Percentiles rank a stretch among this genome's conserved stretches.
Conservation (phyloP, 2,113 vertebrate species). For the Myrmecobius fasciatus region DNA sequence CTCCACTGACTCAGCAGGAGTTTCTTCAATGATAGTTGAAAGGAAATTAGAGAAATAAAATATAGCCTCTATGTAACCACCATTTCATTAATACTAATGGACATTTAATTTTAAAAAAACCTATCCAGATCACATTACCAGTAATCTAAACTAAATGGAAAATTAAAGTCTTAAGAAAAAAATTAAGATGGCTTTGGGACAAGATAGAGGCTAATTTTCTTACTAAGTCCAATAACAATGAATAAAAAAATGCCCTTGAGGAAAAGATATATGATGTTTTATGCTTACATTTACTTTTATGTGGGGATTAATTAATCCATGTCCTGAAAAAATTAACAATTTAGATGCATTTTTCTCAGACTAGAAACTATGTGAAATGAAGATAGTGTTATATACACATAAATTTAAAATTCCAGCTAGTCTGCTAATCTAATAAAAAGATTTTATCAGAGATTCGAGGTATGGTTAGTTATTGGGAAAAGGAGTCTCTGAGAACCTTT, state of each 20-base stretch:
- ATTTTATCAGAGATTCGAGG: neutral
- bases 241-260: neutral
- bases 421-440: neutral
- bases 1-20: neutral
- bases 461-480: neutral
- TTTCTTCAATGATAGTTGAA: neutral
- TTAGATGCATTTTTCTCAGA: fast-evolving
- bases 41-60: neutral
- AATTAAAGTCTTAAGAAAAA: conserved; percentile 9
- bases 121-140: neutral
- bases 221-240: neutral
- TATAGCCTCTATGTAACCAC: neutral
- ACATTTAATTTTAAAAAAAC: neutral
- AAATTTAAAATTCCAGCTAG: neutral
- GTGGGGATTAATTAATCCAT: neutral
- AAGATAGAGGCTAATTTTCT: neutral
- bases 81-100: neutral
- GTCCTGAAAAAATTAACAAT: neutral
- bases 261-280: fast-evolving
- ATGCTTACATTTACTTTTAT: fast-evolving
- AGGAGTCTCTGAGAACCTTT: neutral
- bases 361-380: neutral
- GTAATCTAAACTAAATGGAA: conserved; percentile 4
- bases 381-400: neutral
- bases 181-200: conserved; percentile 9